Percentiles rank a stretch among this genome's conserved stretches.
phyloP scores from a whole-genome alignment of 2,113 vertebrate genomes.

The Grammomys dolichurus region DNA sequence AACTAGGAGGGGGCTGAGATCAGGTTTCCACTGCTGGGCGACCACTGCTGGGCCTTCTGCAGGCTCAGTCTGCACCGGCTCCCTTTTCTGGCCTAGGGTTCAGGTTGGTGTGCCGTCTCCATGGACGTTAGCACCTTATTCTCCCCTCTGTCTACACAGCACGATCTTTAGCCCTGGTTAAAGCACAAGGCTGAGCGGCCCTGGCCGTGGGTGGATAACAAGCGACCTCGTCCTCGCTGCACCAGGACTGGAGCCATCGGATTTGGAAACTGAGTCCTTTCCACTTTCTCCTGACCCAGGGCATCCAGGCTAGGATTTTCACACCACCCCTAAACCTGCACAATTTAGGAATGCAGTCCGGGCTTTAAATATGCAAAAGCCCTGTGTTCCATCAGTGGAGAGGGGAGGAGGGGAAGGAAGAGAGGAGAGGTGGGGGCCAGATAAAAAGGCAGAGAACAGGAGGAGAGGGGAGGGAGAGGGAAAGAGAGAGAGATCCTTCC shows the following conservation, averaged over 20 bases:
- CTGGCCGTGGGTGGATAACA: background rate
- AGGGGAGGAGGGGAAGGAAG: too few relatives aligned
- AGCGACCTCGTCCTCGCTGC: too few relatives aligned
- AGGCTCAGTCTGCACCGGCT: background rate
- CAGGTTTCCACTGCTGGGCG: background rate
- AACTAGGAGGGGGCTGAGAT: background rate
- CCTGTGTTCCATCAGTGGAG: background rate
- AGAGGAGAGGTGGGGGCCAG: background rate
- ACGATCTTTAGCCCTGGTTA: background rate
- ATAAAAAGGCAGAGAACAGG: too few relatives aligned
- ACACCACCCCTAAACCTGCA: background rate
- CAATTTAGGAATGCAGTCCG: background rate
- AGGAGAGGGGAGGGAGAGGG: accelerated
- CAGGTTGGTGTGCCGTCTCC: background rate
- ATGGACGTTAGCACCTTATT: background rate
- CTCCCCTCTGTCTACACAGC: background rate
- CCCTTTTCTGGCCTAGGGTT: accelerated
- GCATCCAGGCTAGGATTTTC: background rate
- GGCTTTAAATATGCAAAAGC: background rate
- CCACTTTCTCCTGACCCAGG: background rate
- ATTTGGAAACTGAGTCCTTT: background rate
- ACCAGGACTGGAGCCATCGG: too few relatives aligned
- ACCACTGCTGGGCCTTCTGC: background rate
- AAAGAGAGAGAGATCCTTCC: background rate
- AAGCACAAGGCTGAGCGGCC: background rate